Evolutionary conservation across 2,113 vertebrate genomes (phyloP).

Genomic region (Polypterus bichir): DNA sequence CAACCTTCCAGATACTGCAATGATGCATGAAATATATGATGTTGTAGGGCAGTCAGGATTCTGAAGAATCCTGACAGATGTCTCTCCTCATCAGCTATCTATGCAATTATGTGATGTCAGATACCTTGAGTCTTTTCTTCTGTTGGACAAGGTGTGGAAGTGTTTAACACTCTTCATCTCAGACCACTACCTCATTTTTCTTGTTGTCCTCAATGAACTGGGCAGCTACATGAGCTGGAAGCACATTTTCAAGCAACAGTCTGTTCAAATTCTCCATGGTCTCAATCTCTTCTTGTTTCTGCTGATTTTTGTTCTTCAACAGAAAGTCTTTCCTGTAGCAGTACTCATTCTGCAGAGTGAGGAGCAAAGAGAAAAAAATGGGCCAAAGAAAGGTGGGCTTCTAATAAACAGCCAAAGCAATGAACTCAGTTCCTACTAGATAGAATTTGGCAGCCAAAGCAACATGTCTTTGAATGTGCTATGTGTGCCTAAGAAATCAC

Average conservation of each 20-base stretch:
- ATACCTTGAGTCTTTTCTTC: too few relatives aligned
- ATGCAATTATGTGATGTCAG: too few relatives aligned
- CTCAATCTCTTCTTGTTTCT: conserved; percentile 88
- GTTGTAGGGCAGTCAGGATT: too few relatives aligned
- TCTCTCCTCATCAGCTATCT: too few relatives aligned
- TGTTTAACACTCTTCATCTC: background rate
- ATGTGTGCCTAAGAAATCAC: too few relatives aligned
- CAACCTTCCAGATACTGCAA: too few relatives aligned
- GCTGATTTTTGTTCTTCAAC: conserved; percentile 90
- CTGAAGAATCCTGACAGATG: too few relatives aligned
- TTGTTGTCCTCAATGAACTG: conserved; percentile 90
- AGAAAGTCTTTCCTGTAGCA: conserved; percentile 82
- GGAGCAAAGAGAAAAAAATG: background rate
- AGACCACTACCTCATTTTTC: conserved; percentile 73
- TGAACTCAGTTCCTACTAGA: background rate
- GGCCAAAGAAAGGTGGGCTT: background rate
- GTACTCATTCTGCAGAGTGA: conserved; percentile 66
- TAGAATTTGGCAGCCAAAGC: too few relatives aligned
- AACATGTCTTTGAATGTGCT: too few relatives aligned
- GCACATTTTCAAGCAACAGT: conserved; percentile 87
- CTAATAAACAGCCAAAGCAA: background rate
- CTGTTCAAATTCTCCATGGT: conserved; percentile 94
- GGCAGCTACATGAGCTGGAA: conserved; percentile 82
- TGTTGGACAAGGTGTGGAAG: too few relatives aligned
- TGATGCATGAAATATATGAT: too few relatives aligned